These are phyloP conservation scores for Opisthograptis luteolata DNA, from an alignment of 2,888 invertebrate species.

Conservation along the genomic window DNA sequence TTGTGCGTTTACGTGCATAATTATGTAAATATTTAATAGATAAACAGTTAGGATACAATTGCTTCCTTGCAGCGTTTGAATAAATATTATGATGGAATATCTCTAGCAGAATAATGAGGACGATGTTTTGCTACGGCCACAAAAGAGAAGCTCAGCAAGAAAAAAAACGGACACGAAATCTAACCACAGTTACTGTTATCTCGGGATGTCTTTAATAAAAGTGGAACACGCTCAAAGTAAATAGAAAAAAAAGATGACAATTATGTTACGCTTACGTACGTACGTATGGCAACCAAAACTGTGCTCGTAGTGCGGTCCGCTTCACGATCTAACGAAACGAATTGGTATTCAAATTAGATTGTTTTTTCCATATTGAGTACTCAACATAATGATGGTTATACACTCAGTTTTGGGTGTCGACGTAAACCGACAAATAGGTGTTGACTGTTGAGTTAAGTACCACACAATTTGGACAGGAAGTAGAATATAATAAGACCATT, in stretches of 20 bases:
- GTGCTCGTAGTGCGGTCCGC: background rate
- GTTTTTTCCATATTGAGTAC: background rate
- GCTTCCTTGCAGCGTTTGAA: conserved; percentile 3
- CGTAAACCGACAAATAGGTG: too few relatives aligned
- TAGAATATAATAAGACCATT: too few relatives aligned
- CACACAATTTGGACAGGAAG: too few relatives aligned
- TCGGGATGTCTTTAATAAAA: conserved; percentile 16
- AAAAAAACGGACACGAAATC: conserved; percentile 1
- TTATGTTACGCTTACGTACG: conserved; percentile 5
- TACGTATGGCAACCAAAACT: background rate
- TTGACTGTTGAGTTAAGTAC: too few relatives aligned
- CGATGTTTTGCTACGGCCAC: conserved; percentile 18
- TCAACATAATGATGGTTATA: background rate
- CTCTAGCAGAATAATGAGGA: conserved; percentile 26
- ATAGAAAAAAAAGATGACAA: conserved; percentile 20
- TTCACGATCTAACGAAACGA: background rate
- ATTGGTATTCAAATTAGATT: conserved; percentile 6
- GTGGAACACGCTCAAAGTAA: conserved; percentile 19
- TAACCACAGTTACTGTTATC: conserved; percentile 17
- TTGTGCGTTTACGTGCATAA: conserved; percentile 6
- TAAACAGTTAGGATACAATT: conserved; percentile 6
- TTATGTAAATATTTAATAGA: conserved; percentile 1
- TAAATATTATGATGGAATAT: conserved; percentile 11
- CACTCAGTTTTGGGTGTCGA: background rate
- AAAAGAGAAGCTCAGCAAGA: conserved; percentile 18